Conservation (phyloP, 30 jellyfish, hydroid and myxozoan genomes). For the Hydractinia symbiolongicarpus region DNA sequence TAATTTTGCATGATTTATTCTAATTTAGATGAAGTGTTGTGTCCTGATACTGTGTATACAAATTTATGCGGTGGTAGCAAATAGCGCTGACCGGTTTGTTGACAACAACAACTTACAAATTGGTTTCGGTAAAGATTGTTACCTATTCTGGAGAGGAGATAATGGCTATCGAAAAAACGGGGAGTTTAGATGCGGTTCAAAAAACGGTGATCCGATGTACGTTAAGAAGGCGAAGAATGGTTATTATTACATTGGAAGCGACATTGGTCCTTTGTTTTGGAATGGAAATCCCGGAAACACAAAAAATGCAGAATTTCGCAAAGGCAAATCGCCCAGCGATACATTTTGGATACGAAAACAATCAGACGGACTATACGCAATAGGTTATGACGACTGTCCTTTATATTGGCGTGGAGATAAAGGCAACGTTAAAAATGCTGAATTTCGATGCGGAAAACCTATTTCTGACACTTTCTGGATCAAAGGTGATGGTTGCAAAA, state of each 20-base stretch:
- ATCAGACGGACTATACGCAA: background rate
- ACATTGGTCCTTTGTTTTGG: background rate
- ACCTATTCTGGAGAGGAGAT: background rate
- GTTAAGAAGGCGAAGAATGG: background rate
- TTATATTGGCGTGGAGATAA: constrained; percentile 1
- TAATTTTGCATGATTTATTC: no score
- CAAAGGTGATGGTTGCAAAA: background rate
- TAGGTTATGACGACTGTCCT: constrained; percentile 6
- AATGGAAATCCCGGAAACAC: background rate
- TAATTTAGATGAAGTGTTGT: no score
- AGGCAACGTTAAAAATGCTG: constrained; percentile 5
- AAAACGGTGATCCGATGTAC: constrained; percentile 14
- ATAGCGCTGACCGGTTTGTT: background rate
- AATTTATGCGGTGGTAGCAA: no score
- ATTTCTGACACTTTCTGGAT: constrained; percentile 11
- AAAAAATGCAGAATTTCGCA: constrained; percentile 8
- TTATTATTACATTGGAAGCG: background rate
- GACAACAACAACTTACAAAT: background rate
- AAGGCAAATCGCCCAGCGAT: background rate
- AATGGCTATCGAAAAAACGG: background rate
- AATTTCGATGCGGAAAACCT: background rate
- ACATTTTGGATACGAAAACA: constrained; percentile 2
- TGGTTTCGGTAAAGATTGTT: constrained; percentile 5
- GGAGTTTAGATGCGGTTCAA: background rate
- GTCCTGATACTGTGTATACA: no score